Base-by-base conservation (phyloP, 2,113 vertebrate genomes). In the Pseudorhombus dupliciocellatus region DNA sequence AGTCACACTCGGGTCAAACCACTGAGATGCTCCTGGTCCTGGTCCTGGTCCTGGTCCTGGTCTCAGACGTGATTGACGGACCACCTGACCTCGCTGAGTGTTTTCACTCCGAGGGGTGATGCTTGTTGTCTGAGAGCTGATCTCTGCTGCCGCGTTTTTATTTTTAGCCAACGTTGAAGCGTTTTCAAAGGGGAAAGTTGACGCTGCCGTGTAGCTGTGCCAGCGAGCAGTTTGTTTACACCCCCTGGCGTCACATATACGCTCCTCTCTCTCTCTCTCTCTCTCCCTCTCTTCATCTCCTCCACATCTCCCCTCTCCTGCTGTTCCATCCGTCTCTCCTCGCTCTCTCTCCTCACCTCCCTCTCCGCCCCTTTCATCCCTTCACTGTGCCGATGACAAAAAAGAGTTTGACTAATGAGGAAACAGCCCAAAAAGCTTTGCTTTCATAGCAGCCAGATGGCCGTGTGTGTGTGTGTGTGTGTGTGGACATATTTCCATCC, bases 401-500 rank as follows among this genome's bases (percentile, higher is more conserved):
- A 77, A 62, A 80, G 11, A 70, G 84, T 78, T 60, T 46, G 81
- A 65, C 81, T 79, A 78, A 82, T 71, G 84, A 88, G 87, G 66
- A 80, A 84, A 78, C 51, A 2, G 31, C 66, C 77, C 62, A 58
- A 81, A 84, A 84, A 59, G 66, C 65, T 73, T 60, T 37, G 52
- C 70, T 77, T 81, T 84, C 66, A 83, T 42, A 26, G 58, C 50
- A 53, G 46, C 67, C 85, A 90, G 87, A 87, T 90, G 85, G 86
- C 62, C 72, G 24, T 61, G 22, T 61, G 53, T 73, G 58, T 76
- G 73, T 73, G 70, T 74, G 60, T 62, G 50, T 64, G 51, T 59
- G 26, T 56, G 30, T 65, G 57, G 40, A 16, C 59, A 20, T 4
- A 5, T 26, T 70, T 73, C 62, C 67, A 40, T 57, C 34, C 34